These are phyloP conservation scores for Pheosia tremula DNA, from an alignment of 2,888 invertebrate species.

Conservation along the genomic window DNA sequence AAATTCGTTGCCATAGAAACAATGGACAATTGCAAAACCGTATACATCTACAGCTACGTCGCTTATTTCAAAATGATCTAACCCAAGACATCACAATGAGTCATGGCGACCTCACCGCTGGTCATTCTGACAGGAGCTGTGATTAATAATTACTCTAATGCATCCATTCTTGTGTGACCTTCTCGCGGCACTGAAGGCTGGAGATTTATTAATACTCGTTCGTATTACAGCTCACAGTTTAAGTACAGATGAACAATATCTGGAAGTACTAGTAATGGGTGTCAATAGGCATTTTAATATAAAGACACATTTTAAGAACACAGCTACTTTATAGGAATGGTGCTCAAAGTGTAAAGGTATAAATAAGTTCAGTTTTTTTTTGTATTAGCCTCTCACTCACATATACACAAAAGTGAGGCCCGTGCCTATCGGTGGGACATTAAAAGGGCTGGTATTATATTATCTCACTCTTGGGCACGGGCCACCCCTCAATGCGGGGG, in stretches of 20 bases:
- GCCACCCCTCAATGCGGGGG: too few relatives aligned
- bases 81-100: background rate
- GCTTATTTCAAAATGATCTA: background rate
- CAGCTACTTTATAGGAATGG: too few relatives aligned
- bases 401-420: too few relatives aligned
- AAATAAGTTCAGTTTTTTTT: too few relatives aligned
- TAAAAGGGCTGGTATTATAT: too few relatives aligned
- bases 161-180: conserved; percentile 4
- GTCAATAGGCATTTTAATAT: background rate
- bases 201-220: background rate
- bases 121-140: conserved; percentile 1
- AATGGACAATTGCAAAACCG: too few relatives aligned
- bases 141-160: conserved; percentile 5
- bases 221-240: background rate
- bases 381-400: too few relatives aligned
- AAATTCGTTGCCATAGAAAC: too few relatives aligned
- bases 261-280: background rate
- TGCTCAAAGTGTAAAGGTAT: too few relatives aligned
- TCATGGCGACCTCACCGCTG: conserved; percentile 1
- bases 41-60: background rate
- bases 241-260: background rate
- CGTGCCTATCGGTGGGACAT: too few relatives aligned
- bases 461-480: too few relatives aligned
- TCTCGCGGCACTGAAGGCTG: background rate
- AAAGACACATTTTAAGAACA: too few relatives aligned